Evolutionary conservation across 2,797 vertebrate species (phyloP).

Genomic region (Adelosebastes latens): DNA sequence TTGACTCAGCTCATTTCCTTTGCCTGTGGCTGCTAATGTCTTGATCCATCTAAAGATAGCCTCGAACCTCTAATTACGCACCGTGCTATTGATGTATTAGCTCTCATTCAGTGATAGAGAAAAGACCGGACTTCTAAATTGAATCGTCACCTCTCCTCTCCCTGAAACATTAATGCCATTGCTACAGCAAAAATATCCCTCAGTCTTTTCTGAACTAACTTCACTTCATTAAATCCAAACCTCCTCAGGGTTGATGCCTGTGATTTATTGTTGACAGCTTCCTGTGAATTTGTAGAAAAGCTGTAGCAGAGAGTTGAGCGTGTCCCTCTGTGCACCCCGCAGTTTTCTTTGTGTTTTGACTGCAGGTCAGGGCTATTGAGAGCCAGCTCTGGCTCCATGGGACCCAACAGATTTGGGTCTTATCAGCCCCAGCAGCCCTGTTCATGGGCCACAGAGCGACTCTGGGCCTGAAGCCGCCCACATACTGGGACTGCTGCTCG

Average conservation of each 20-base stretch:
- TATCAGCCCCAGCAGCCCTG: constrained; percentile 57
- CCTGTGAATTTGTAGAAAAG: constrained; percentile 37
- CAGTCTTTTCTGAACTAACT: constrained; percentile 48
- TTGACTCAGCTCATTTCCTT: constrained; percentile 76
- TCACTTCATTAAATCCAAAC: constrained; percentile 67
- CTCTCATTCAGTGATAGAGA: constrained; percentile 61
- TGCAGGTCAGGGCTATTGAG: constrained; percentile 47
- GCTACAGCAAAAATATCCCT: constrained; percentile 51
- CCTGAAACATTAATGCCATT: constrained; percentile 68
- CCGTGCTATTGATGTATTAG: constrained; percentile 69
- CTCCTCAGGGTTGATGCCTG: constrained; percentile 37
- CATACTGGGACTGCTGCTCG: constrained; percentile 40
- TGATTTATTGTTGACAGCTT: constrained; percentile 57
- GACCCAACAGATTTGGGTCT: constrained; percentile 57
- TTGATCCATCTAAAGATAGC: constrained; percentile 76
- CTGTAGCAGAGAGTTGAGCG: not conserved
- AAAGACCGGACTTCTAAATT: constrained; percentile 61
- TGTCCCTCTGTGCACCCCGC: constrained; percentile 1
- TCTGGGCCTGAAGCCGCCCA: constrained; percentile 36
- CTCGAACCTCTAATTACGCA: constrained; percentile 75
- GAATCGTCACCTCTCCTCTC: constrained; percentile 62
- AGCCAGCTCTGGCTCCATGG: constrained; percentile 31
- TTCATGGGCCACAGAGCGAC: constrained; percentile 42
- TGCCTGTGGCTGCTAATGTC: constrained; percentile 71
- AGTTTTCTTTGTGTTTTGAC: constrained; percentile 43